Percentiles rank a stretch among this genome's conserved stretches.
phyloP scores from a whole-genome alignment of 2,797 vertebrate species.

The Graptemys geographica region DNA sequence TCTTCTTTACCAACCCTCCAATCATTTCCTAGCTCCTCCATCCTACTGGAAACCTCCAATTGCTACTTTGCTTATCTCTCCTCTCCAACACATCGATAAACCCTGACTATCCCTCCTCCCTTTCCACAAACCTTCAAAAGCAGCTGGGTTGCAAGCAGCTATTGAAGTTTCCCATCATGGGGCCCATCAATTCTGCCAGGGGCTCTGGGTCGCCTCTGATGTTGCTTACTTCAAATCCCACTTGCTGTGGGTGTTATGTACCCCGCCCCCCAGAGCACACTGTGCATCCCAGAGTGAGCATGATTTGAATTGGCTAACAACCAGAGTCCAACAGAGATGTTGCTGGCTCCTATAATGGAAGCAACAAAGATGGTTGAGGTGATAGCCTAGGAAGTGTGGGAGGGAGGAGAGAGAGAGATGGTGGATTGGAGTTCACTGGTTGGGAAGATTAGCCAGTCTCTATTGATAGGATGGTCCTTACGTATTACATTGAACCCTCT shows the following conservation, averaged over 20 bases:
- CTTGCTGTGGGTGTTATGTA: not conserved
- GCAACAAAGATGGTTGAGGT: conserved; percentile 55
- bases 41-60: not conserved
- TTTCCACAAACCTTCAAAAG: conserved; percentile 56
- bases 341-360: conserved; percentile 57
- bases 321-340: conserved; percentile 34
- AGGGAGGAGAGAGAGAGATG: conserved; percentile 16
- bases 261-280: conserved; percentile 7
- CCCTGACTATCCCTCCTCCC: conserved; percentile 32
- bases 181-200: conserved; percentile 16
- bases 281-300: conserved; percentile 47
- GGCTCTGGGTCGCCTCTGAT: conserved; percentile 37
- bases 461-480: conserved; percentile 40
- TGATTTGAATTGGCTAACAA: conserved; percentile 56
- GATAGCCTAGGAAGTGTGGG: conserved; percentile 11
- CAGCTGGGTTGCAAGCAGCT: conserved; percentile 33
- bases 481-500: conserved; percentile 27
- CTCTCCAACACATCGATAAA: conserved; percentile 43
- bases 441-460: conserved; percentile 48
- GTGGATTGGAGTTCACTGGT: conserved; percentile 7
- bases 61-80: not conserved
- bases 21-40: not conserved
- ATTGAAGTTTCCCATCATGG: conserved; percentile 51
- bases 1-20: conserved; percentile 1
- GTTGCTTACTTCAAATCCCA: conserved; percentile 44